Base-by-base conservation (phyloP, 1,140 invertebrate species). In the Hypothenemus hampei region DNA sequence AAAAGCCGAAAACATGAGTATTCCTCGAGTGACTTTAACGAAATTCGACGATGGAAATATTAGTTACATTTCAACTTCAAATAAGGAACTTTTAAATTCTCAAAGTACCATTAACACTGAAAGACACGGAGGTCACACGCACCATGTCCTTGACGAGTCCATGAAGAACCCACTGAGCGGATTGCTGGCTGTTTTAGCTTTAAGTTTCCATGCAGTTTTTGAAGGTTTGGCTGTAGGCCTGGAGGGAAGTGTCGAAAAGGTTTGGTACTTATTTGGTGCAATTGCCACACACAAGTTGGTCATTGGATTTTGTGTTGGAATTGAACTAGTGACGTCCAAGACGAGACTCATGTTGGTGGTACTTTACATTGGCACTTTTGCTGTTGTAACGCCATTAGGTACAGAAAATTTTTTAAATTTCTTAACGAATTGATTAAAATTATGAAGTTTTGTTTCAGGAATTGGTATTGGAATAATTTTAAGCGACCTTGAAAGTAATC, bases 231-330 rank as follows among this genome's bases (percentile, higher is more conserved):
- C 89, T 0, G 83, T 91, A 6, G 89, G 89, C 1, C 69, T 91
- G 3, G 86, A 89, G 64, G 73, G 71, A 1, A 77, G 76, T n/a
- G 65, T 78, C 2, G 62, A 73, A 3, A 81, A 81, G 35, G 78
- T 87, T 1, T 80, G 82, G 64, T 81, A 85, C 31, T 69, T 88
- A 24, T 86, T 93, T 53, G 81, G 81, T 6, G 91, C 91, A 2
- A 83, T 95, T 13, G 82, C 88, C 0, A 85, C 91, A 3, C 92
- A 95, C 69, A 95, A 95, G 71, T 80, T 91, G 44, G 89, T 94
- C 5, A 88, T 95, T 41, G 88, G 89, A 2, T 90, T 92, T 63
- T 90, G 87, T 68, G 87, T 91, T 51, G 88, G 88, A 21, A 78
- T 90, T 3, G 87, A 91, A 64, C 65, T 92, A 37, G 82, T 86